A percentile compares a stretch with the other conserved stretches of the same genome.
Evolutionary conservation across 2,113 vertebrate species (phyloP).

Genomic region (Prinia subflava): DNA sequence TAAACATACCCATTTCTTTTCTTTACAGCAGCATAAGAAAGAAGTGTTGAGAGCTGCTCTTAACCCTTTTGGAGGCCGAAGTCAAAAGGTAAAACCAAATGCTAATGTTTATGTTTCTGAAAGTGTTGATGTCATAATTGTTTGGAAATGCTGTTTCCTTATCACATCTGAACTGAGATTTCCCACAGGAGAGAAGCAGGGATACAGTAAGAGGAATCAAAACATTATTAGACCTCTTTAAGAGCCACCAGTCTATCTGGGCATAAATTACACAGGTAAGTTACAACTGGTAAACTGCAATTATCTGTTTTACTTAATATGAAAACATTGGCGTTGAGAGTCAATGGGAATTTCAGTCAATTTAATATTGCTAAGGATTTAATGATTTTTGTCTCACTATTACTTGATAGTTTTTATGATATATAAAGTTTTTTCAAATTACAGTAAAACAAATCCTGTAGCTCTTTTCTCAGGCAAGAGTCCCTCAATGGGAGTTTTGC

Average conservation of each 20-base stretch:
- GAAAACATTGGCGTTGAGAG: slow-evolving; percentile 34
- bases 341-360: slow-evolving; percentile 53
- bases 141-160: slow-evolving; percentile 4
- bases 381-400: slow-evolving; percentile 61
- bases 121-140: neutral
- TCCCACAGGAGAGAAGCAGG: neutral
- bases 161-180: neutral
- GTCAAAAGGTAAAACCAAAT: slow-evolving; percentile 65
- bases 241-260: slow-evolving; percentile 16
- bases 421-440: slow-evolving; percentile 63
- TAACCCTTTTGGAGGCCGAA: slow-evolving; percentile 61
- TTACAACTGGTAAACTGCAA: slow-evolving; percentile 4
- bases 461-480: slow-evolving; percentile 51
- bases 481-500: slow-evolving; percentile 67
- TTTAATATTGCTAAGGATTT: slow-evolving; percentile 55
- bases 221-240: slow-evolving; percentile 30
- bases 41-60: slow-evolving; percentile 69
- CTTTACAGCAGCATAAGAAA: slow-evolving; percentile 64
- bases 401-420: slow-evolving; percentile 57
- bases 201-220: neutral
- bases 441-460: slow-evolving; percentile 58
- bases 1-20: slow-evolving; percentile 64
- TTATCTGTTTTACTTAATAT: slow-evolving; percentile 49
- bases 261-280: slow-evolving; percentile 41
- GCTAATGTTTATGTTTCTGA: neutral